These are phyloP conservation scores for Zele albiditarsus DNA, from an alignment of 2,888 invertebrate species.

Conservation along the genomic window DNA sequence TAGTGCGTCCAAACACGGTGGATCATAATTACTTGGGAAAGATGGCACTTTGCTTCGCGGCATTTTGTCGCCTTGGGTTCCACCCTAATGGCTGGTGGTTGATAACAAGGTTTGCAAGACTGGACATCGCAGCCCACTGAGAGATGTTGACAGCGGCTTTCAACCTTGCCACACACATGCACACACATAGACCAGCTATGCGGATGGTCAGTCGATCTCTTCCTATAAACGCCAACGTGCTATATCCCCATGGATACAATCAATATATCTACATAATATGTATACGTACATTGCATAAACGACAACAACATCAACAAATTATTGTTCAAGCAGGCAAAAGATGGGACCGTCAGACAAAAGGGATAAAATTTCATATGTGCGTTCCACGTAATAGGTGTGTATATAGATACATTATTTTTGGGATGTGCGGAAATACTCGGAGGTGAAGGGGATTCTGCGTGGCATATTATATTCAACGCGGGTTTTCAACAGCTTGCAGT, in stretches of 20 bases:
- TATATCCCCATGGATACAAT: slow-evolving; percentile 22
- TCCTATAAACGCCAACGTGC: slow-evolving; percentile 31
- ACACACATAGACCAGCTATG: slow-evolving; percentile 34
- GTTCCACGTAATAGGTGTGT: neutral
- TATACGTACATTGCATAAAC: neutral
- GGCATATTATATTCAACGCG: slow-evolving; percentile 23
- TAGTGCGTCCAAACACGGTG: slow-evolving; percentile 35
- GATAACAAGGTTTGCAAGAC: slow-evolving; percentile 71
- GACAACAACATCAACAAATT: slow-evolving; percentile 19
- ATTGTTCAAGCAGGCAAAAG: slow-evolving; percentile 1
- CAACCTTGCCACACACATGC: slow-evolving; percentile 62
- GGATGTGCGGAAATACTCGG: neutral
- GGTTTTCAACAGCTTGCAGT: slow-evolving; percentile 47
- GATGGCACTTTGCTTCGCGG: slow-evolving; percentile 71
- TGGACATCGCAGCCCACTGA: slow-evolving; percentile 70
- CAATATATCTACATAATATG: neutral
- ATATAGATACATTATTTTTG: neutral
- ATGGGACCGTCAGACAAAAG: neutral
- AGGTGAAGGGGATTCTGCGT: neutral
- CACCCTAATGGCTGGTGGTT: slow-evolving; percentile 72
- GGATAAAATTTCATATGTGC: neutral
- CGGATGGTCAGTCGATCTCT: slow-evolving; percentile 36
- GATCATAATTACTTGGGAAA: slow-evolving; percentile 71
- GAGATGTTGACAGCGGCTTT: slow-evolving; percentile 73
- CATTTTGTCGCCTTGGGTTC: slow-evolving; percentile 70